Evolutionary conservation across 1,140 invertebrate species (phyloP).

Genomic region (Solen grandis): DNA sequence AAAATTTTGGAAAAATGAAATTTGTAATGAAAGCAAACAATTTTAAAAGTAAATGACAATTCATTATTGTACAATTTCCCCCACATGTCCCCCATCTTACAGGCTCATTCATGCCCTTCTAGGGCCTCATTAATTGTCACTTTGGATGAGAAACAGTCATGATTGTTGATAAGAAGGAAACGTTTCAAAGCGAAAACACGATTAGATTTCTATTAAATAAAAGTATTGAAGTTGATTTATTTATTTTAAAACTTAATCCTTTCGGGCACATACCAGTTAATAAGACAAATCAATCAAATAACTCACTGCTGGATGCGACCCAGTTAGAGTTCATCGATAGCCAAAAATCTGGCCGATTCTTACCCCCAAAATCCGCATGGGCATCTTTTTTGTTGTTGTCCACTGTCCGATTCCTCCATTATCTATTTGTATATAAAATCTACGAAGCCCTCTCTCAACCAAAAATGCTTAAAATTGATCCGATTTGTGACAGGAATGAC

Average conservation of each 20-base stretch:
- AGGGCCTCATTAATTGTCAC: no score
- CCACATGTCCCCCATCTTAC: no score
- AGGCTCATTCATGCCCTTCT: no score
- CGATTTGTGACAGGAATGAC: slow-evolving; percentile 18
- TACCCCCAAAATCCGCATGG: slow-evolving; percentile 80
- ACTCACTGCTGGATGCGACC: neutral
- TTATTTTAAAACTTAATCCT: slow-evolving; percentile 11
- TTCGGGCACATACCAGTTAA: slow-evolving; percentile 26
- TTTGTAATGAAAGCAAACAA: no score
- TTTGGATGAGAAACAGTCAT: no score
- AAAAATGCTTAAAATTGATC: slow-evolving; percentile 54
- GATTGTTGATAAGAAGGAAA: no score
- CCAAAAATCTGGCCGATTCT: slow-evolving; percentile 53
- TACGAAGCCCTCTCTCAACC: slow-evolving; percentile 4
- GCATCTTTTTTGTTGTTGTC: slow-evolving; percentile 71
- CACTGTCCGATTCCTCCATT: slow-evolving; percentile 78
- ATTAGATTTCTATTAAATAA: slow-evolving; percentile 5
- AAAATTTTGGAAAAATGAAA: no score
- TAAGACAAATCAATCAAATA: slow-evolving; percentile 27
- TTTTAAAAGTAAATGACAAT: no score
- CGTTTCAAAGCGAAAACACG: neutral
- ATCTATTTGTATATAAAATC: slow-evolving; percentile 6
- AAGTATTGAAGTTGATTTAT: slow-evolving; percentile 12
- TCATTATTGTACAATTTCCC: no score
- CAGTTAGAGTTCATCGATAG: no score